Percentiles rank a stretch among this genome's conserved stretches.
These are phyloP conservation scores for Tipula confusa DNA, from an alignment of 2,888 invertebrate species.

Conservation along the genomic window DNA sequence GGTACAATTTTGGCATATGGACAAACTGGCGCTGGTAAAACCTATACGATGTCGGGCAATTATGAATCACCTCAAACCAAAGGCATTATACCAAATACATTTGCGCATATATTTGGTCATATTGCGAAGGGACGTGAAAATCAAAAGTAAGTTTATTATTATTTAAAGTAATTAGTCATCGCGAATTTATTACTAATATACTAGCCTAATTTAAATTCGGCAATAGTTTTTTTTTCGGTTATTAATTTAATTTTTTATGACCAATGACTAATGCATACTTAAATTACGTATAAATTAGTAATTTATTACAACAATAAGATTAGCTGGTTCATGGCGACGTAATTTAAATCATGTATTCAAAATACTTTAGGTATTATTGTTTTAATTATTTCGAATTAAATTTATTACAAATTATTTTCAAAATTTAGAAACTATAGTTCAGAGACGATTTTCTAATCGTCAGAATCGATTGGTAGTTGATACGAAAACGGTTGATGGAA, in stretches of 20 bases:
- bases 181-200: conserved; percentile 27
- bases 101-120: conserved; percentile 97
- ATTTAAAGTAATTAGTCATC: conserved; percentile 30
- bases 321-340: conserved; percentile 30
- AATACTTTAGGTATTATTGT: conserved; percentile 13
- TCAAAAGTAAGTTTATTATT: conserved; percentile 63
- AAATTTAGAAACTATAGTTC: too few relatives aligned
- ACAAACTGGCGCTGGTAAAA: conserved; percentile 96
- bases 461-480: too few relatives aligned
- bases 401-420: too few relatives aligned
- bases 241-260: not conserved
- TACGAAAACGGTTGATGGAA: too few relatives aligned
- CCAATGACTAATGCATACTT: not conserved
- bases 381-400: not conserved
- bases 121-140: conserved; percentile 91
- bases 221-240: not conserved
- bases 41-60: conserved; percentile 96
- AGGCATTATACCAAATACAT: conserved; percentile 98
- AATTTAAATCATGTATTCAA: conserved; percentile 32
- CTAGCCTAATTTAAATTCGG: not conserved
- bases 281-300: not conserved
- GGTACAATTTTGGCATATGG: conserved; percentile 89
- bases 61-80: conserved; percentile 80
- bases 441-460: too few relatives aligned
- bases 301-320: not conserved